Evolutionary conservation across 1,140 invertebrate species (phyloP), one percentile per base, ranked within the genome.

Genomic region (Trachymyrmex septentrionalis): DNA sequence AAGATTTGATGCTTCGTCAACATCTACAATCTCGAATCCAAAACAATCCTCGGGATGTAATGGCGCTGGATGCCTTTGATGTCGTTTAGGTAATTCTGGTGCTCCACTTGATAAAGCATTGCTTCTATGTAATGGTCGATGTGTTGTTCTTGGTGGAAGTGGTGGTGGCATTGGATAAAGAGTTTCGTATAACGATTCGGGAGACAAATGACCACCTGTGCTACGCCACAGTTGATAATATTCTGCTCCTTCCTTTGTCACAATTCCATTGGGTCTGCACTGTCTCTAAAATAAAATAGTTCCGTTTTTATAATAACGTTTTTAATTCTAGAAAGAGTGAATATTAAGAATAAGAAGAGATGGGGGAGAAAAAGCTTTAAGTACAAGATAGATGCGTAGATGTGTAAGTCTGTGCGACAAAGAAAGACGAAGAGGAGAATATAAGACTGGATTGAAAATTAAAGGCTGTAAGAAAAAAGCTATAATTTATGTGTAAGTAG

Each of bases 11-110:
- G 96, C 91, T 93, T 97, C 97, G 92, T 97, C 97, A 27, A 97
- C 97, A 91, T 97, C 97, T 75, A 97, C 97, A 61, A 98, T 96
- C 94, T 98, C 97, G 93, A 98, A 97, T 85, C 96, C 96, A 93
- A 98, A 98, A 76, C 96, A 96, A 92, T 97, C 97, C 95, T 98
- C 97, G 3, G 96, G 96, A 86, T 95, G 93, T 55, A 94, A 85
- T 0, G 93, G 94, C 50, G 92, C 84, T 16, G 92, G 81, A 59
- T 93, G 90, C 67, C 96, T 96, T 72, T 96, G 95, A 80, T 96
- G 96, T 85, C 96, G 94, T 78, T 92, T 93, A 10, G 93, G 91
- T 87, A 94, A 88, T 72, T 94, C 93, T 44, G 93, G 87, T 57
- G 96, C 96, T 12, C 91, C 88, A 7, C 94, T 93, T 24, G 94